Percentiles rank a stretch among this genome's conserved stretches.
phyloP scores from a whole-genome alignment of 30 jellyfish, hydroid and myxozoan species.

The Sanderia malayensis region DNA sequence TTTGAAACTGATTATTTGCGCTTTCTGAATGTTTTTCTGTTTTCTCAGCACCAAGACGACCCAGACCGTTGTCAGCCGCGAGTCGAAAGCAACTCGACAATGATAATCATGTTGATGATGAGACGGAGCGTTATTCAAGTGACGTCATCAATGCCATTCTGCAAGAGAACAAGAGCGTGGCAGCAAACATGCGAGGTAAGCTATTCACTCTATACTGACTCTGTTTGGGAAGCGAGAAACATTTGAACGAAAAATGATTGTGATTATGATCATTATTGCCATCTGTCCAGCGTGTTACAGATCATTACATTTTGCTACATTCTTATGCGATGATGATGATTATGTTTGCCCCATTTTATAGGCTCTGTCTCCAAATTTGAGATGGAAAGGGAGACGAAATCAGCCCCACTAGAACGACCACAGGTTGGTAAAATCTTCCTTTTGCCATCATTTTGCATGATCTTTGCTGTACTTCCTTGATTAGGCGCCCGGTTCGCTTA shows the following conservation, averaged over 20 bases:
- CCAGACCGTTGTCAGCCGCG: slow-evolving; percentile 76
- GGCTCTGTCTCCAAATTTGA: not conserved
- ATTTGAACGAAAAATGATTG: not conserved
- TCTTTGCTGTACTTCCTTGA: not conserved
- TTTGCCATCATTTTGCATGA: not conserved
- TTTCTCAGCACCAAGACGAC: slow-evolving; percentile 43
- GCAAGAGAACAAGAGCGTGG: slow-evolving; percentile 42
- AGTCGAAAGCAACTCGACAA: slow-evolving; percentile 26
- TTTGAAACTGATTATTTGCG: too few species aligned
- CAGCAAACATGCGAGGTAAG: slow-evolving; percentile 26
- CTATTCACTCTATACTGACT: not conserved
- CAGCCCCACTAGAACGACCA: slow-evolving; percentile 52
- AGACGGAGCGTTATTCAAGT: slow-evolving; percentile 2
- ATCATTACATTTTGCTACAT: too few species aligned
- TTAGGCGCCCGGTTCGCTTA: too few species aligned
- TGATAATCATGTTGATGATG: not conserved
- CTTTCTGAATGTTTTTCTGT: too few species aligned
- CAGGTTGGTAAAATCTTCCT: not conserved
- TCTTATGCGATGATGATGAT: not conserved
- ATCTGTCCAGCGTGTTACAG: too few species aligned
- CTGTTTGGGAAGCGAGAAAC: too few species aligned
- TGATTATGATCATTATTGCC: not conserved
- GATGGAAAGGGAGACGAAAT: slow-evolving; percentile 47
- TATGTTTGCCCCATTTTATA: not conserved
- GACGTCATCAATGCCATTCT: slow-evolving; percentile 50